Base-by-base conservation (phyloP, 2,888 invertebrate genomes). In the Drosophila anceps region DNA sequence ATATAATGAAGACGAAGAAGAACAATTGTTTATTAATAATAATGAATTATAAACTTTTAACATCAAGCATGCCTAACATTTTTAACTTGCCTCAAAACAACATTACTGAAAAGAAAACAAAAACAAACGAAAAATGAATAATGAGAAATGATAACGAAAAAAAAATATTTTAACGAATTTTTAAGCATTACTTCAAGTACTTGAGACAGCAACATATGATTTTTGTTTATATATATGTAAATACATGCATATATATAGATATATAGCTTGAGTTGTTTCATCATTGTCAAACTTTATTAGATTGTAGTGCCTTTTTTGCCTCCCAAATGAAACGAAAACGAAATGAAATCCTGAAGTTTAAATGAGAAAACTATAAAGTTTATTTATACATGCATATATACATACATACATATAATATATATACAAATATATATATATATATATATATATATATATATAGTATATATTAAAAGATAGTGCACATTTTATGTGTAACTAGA, bases 261-360 rank as follows among this genome's bases (percentile, higher is more conserved):
- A 41, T 20, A 5, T 41, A 10, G 9, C 46, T 48, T 57, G 5
- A 15, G 31, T 60, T 74, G 66, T 62, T 70, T 59, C 71, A 73
- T 70, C 76, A 58, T 79, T 73, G 79, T 88, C 84, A 74, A 74
- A 91, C 82, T 82, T 82, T 83, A 79, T 88, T 91, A 91, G 91
- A 85, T 90, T 84, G 90, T 91, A 91, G 91, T 90, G 90, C 91
- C 90, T 90, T 91, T 90, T 90, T 90, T 90, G 85, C 85, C 91
- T 83, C 85, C 80, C 79, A 77, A 80, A 76, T 27, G 27, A 43
- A 55, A 44, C 24, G 41, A 50, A 39, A 69, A 64, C 62, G 50
- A 61, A 68, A 69, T 41, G 10, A 63, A 70, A 69, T 54, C 55
- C 74, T 57, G 5, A 67, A 60, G 20, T 50, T 67, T 78, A 69